Percentiles rank a stretch among this genome's conserved stretches.
These are phyloP conservation scores for Polymixis flavicincta DNA, from an alignment of 2,888 invertebrate genomes.

Conservation along the genomic window DNA sequence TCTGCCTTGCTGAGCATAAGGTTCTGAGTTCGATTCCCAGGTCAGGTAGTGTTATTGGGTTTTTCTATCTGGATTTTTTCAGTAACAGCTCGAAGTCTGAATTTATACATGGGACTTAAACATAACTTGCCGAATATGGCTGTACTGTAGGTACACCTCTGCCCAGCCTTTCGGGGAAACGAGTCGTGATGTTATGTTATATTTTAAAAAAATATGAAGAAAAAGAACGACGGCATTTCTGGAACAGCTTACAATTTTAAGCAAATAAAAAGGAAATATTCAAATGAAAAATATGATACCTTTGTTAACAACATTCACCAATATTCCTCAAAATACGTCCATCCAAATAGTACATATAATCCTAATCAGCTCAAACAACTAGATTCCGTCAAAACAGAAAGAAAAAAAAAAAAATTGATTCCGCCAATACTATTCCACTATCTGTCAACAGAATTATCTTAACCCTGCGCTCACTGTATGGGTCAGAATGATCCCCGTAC, in stretches of 20 bases:
- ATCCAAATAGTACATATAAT: slow-evolving; percentile 33
- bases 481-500: slow-evolving; percentile 79
- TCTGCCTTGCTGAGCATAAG: too few species aligned
- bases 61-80: too few species aligned
- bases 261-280: background rate
- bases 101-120: too few species aligned
- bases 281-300: background rate
- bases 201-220: too few species aligned
- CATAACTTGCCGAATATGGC: too few species aligned
- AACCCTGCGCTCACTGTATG: slow-evolving; percentile 76
- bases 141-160: too few species aligned
- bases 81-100: too few species aligned
- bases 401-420: slow-evolving; percentile 78
- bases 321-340: background rate
- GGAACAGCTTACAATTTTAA: background rate
- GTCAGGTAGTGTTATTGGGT: too few species aligned
- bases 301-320: background rate
- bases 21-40: too few species aligned
- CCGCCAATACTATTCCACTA: slow-evolving; percentile 79
- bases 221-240: background rate
- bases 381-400: slow-evolving; percentile 35
- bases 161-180: too few species aligned
- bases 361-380: slow-evolving; percentile 14
- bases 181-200: too few species aligned
- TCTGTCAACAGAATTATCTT: slow-evolving; percentile 87